Base-by-base conservation (phyloP, 2,797 vertebrate species). In the Alcedo atthis region DNA sequence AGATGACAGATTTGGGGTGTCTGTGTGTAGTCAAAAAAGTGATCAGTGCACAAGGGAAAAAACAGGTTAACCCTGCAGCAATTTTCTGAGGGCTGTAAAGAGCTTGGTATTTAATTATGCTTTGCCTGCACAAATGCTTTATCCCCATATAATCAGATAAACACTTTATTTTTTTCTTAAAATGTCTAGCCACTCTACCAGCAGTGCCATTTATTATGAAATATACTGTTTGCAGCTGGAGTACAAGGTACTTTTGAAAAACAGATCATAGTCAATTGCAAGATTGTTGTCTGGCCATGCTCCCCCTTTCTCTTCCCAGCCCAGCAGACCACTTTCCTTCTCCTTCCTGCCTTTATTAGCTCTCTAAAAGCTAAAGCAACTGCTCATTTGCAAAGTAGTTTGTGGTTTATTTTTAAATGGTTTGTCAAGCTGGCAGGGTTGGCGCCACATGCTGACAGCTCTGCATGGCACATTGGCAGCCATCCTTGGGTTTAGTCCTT, bases 391-490 rank as follows among this genome's bases (percentile, higher is more conserved):
- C 12, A 55, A 89, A 64, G 33, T 0, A 53, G 22, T 49, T 85
- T 20, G 16, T 64, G 10, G 6, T 17, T 80, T 89, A 43, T 45
- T 85, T 85, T 83, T 49, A 54, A 0, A 1, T 2, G 2, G 9
- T 49, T 75, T 7, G 8, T 15, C 19, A 58, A 32, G 24, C 28
- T 22, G 22, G 33, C 46, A 55, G 51, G 9, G 13, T 32, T 26
- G 35, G 32, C 2, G 6, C 42, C 42, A 22, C 0, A 0, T 18
- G 20, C 32, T 0, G 0, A 20, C n/a, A 4, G 3, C 24, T 54
- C 46, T 62, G 49, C 20, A 5, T 0, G 4, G 32, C 30, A 21
- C 32, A 3, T 4, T 43, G 66, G 63, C 55, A 48, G n/a, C 43
- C 3, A 2, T 25, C 1, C 0, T 6, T 42, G 45, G 28, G 25